Evolutionary conservation across 30 jellyfish, hydroid and myxozoan species (phyloP).

Genomic region (Pseudorhiza aurosa): DNA sequence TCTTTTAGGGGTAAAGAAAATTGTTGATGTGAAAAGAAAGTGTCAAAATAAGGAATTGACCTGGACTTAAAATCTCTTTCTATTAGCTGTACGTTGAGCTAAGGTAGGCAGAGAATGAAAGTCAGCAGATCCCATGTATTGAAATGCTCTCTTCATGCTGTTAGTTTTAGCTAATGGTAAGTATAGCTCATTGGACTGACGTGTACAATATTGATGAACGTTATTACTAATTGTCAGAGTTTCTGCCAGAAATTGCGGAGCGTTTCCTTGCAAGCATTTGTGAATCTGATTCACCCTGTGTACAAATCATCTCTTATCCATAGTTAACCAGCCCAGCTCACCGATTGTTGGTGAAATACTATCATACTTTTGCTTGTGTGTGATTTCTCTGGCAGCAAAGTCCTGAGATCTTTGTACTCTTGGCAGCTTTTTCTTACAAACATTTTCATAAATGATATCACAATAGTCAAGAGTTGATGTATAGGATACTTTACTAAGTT

Average conservation of each 20-base stretch:
- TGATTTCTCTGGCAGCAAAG: conserved; percentile 62
- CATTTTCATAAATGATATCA: conserved; percentile 51
- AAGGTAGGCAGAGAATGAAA: conserved; percentile 57
- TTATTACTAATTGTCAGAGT: conserved; percentile 35
- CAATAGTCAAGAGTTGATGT: conserved; percentile 66
- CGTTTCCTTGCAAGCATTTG: conserved; percentile 48
- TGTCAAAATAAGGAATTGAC: conserved; percentile 10
- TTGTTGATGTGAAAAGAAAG: conserved; percentile 21
- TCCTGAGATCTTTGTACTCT: conserved; percentile 55
- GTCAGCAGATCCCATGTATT: conserved; percentile 66
- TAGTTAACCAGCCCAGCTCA: conserved; percentile 66
- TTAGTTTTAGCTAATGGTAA: conserved; percentile 53
- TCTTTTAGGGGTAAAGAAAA: conserved; percentile 1
- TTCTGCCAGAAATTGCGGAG: conserved; percentile 40
- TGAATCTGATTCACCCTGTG: conserved; percentile 57
- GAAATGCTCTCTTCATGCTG: conserved; percentile 59
- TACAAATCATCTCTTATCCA: conserved; percentile 45
- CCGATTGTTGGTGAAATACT: conserved; percentile 41
- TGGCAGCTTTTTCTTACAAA: conserved; percentile 61
- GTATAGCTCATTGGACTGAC: conserved; percentile 51
- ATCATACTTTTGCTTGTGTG: conserved; percentile 42
- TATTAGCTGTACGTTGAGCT: conserved; percentile 59
- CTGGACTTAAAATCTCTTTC: conserved; percentile 24
- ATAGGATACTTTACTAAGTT: too few relatives aligned
- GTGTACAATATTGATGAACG: conserved; percentile 42